Conservation (phyloP, 2,797 vertebrate species). For the Monodelphis domestica region DNA sequence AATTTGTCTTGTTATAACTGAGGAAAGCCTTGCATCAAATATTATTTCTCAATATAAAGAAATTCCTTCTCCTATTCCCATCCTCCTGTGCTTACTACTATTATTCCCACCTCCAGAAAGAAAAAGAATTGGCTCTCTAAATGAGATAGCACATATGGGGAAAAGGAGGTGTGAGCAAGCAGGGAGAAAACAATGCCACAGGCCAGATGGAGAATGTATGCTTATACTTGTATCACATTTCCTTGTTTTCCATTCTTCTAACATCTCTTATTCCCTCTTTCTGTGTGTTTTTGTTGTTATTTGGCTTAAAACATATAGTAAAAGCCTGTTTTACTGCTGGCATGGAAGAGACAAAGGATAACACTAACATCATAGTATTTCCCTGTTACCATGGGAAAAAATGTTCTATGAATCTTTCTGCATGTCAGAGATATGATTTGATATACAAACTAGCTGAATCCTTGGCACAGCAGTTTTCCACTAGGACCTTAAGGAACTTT, state of each 20-base stretch:
- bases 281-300: background rate
- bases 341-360: background rate
- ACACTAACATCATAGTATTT: background rate
- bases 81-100: background rate
- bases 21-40: background rate
- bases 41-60: background rate
- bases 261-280: background rate
- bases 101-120: background rate
- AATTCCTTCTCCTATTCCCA: background rate
- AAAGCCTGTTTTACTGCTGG: background rate
- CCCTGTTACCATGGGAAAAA: background rate
- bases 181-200: accelerated
- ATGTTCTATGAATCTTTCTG: accelerated
- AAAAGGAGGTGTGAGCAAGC: background rate
- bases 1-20: background rate
- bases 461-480: background rate
- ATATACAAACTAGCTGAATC: background rate
- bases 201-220: constrained; percentile 41
- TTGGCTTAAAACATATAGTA: background rate
- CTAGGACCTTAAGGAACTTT: background rate
- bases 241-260: constrained; percentile 31
- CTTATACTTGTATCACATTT: background rate
- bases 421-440: background rate
- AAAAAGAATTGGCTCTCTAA: background rate
- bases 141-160: constrained; percentile 30